Percentiles rank a stretch among this genome's conserved stretches.
phyloP scores from a whole-genome alignment of 1,140 invertebrate genomes.

The Heliconius nattereri region DNA sequence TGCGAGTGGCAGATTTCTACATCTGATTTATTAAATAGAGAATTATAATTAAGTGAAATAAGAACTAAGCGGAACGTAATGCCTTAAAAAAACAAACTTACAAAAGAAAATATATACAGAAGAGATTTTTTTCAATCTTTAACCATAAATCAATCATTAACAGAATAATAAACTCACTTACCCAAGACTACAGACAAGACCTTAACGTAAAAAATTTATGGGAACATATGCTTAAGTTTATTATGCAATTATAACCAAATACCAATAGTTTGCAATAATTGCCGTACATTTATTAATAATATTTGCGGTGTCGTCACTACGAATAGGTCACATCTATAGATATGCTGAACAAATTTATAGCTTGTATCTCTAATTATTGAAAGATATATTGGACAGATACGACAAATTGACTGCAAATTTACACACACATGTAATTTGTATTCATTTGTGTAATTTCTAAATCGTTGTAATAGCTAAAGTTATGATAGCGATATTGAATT shows the following conservation, averaged over 20 bases:
- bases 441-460: not conserved
- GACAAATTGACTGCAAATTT: not conserved
- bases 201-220: not conserved
- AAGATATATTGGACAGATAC: conserved; percentile 4
- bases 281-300: not conserved
- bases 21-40: no score
- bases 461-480: not conserved
- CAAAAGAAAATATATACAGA: no score
- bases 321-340: conserved; percentile 1
- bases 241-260: not conserved
- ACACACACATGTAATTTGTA: not conserved
- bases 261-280: not conserved
- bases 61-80: no score
- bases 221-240: not conserved
- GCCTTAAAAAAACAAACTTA: no score
- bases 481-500: not conserved
- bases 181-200: no score
- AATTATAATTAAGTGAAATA: no score
- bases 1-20: no score
- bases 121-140: no score
- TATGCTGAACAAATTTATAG: not conserved
- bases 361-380: conserved; percentile 5
- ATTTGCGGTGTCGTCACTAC: not conserved
- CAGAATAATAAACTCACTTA: not conserved
- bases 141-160: not conserved